Evolutionary conservation across 2,797 vertebrate genomes (phyloP), one percentile per base, ranked within the genome.

Genomic region (Muraenolepis orangiensis): DNA sequence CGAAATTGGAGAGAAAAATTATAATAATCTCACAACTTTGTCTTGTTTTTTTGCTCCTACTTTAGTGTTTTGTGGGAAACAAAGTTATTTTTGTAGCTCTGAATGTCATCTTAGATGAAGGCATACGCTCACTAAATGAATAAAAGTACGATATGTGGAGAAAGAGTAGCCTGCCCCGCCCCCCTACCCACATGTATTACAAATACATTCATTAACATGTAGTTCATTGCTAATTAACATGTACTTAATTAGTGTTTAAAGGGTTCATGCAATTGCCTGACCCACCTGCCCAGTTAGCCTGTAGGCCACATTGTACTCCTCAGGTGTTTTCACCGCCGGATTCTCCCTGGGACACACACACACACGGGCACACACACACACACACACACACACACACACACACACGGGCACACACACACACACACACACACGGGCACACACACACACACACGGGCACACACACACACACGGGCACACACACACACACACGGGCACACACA

Each of bases 251-350:
- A 5, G 51, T 51, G 18, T 40, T 40, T 6, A 40, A 6, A 4
- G 20, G 11, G 20, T 20, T n/a, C 3, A 20, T 51, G 3, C n/a
- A 51, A 51, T 51, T 26, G 23, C 23, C 91, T 75, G 80, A 98
- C 97, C 95, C 81, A 98, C 97, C 95, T 95, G 91, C 29, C 93
- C 94, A 0, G 94, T 89, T 32, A 93, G 93, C 89, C 93, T 95
- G 86, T 96, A 93, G 34, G 95, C 95, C 1, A 94, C 90, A 3
- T 98, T 99, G 26, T 92, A 93, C 6, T 85, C 86, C 0, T 86
- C 83, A n/a, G 93, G 92, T 70, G 95, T 81, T 36, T 93, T 92
- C 71, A 92, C 82, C 7, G 87, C 78, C 0, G 91, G 85, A 23
- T 86, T 91, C 80, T 94, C 92, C 84, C 97, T 97, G 83, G 83